These are phyloP conservation scores for Plecturocebus donacophilus DNA, from an alignment of 2,113 vertebrate species.

Conservation along the genomic window DNA sequence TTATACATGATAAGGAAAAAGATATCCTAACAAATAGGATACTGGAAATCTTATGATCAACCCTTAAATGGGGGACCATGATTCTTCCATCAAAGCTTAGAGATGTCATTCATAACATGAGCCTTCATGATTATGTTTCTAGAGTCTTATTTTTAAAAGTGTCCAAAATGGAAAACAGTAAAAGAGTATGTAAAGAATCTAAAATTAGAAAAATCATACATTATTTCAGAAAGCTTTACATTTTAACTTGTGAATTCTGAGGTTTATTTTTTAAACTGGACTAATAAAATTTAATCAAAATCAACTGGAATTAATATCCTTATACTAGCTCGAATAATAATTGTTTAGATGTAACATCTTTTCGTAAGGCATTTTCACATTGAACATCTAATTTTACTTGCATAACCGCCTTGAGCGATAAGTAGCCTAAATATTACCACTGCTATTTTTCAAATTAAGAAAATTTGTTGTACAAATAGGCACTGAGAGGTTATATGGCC, in stretches of 20 bases:
- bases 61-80: not conserved
- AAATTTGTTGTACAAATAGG: not conserved
- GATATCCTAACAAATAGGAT: not conserved
- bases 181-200: not conserved
- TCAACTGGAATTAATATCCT: not conserved
- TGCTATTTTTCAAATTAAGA: conserved; percentile 21
- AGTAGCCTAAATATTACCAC: not conserved
- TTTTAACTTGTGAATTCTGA: not conserved
- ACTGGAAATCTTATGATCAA: not conserved
- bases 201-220: not conserved
- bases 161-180: not conserved
- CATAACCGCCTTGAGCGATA: not conserved
- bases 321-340: not conserved
- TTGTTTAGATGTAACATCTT: not conserved
- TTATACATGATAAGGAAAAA: not conserved
- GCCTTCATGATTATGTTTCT: not conserved
- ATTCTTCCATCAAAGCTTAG: conserved; percentile 5
- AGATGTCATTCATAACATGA: not conserved
- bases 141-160: not conserved
- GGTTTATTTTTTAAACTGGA: not conserved
- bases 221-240: conserved; percentile 2
- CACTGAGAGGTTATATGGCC: not conserved
- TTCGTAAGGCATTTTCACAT: not conserved
- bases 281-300: not conserved
- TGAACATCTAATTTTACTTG: conserved; percentile 19